phyloP scores from a whole-genome alignment of 2,113 vertebrate species.

The Callorhinus ursinus region DNA sequence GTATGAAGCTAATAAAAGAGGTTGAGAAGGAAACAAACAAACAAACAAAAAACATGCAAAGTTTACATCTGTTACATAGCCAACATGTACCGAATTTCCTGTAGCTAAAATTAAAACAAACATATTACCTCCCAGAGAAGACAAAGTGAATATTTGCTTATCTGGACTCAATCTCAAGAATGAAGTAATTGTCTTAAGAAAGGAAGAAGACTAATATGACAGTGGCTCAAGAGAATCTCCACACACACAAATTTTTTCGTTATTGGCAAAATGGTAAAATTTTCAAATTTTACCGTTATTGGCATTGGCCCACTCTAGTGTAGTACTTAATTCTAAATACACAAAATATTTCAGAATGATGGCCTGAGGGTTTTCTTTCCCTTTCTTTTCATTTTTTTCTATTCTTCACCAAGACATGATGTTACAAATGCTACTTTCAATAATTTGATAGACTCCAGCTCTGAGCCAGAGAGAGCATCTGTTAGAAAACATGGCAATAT shows the following conservation, averaged over 20 bases:
- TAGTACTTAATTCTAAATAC: slow-evolving; percentile 8
- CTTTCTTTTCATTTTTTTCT: background rate
- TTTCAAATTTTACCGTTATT: background rate
- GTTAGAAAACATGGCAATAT: slow-evolving; percentile 43
- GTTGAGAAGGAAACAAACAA: background rate
- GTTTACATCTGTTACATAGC: background rate
- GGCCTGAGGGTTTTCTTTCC: background rate
- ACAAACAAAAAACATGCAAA: background rate
- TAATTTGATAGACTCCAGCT: slow-evolving; percentile 41
- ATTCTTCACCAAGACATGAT: background rate
- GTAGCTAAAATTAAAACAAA: background rate
- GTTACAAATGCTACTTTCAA: slow-evolving; percentile 48
- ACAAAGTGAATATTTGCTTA: background rate
- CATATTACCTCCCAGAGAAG: background rate
- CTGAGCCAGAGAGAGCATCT: slow-evolving; percentile 29
- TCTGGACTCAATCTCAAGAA: background rate
- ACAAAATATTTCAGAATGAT: background rate
- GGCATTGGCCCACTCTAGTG: background rate
- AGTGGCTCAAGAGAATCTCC: background rate
- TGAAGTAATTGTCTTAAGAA: background rate
- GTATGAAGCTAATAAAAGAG: background rate
- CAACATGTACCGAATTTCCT: background rate
- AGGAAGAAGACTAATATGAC: background rate
- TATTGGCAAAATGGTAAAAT: too few relatives aligned
- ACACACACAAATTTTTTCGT: background rate